Percentiles rank a stretch among this genome's conserved stretches.
Conservation (phyloP, 2,113 vertebrate genomes). For the Centropus bengalensis region DNA sequence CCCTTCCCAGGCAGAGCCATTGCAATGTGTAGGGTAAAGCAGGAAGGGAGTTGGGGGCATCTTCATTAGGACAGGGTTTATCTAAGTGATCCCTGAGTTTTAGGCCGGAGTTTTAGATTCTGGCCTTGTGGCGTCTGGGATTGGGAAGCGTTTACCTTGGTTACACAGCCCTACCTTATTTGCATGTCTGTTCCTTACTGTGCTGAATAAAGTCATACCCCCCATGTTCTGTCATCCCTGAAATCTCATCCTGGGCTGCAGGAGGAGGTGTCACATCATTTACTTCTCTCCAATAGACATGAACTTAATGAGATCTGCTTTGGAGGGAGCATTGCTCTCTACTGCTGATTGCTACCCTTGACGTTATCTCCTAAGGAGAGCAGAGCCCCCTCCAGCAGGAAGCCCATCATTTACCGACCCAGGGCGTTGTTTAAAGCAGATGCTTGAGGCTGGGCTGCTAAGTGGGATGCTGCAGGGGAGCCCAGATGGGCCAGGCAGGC, state of each 20-base stretch:
- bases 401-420: rapidly evolving
- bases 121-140: neutral
- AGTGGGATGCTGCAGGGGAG: neutral
- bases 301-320: slow-evolving; percentile 2
- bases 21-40: neutral
- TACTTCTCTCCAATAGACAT: neutral
- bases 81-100: neutral
- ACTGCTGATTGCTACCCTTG: neutral
- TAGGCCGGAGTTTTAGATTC: neutral
- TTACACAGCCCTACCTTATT: neutral
- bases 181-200: neutral
- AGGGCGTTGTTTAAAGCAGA: neutral
- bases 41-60: neutral
- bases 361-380: neutral
- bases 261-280: neutral
- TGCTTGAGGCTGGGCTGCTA: neutral
- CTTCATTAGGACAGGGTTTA: neutral
- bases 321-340: neutral
- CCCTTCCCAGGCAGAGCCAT: neutral
- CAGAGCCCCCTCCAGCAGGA: neutral
- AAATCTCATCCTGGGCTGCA: neutral
- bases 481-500: neutral
- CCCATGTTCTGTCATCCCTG: neutral
- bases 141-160: rapidly evolving
- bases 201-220: slow-evolving; percentile 49